Evolutionary conservation across 1,140 invertebrate species (phyloP).

Genomic region (Bombus breviceps): DNA sequence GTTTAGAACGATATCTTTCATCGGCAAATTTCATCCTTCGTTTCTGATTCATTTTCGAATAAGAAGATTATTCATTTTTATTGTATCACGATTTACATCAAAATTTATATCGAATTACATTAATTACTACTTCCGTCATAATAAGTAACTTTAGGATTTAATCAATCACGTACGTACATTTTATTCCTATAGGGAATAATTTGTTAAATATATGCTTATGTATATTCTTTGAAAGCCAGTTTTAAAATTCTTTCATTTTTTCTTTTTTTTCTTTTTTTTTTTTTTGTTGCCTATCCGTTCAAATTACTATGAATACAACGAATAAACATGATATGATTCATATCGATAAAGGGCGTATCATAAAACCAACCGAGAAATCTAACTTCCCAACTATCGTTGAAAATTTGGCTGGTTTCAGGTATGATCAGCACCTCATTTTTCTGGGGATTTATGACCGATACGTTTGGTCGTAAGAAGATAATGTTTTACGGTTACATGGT

Average conservation of each 20-base stretch:
- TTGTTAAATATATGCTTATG: neutral
- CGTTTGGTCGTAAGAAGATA: slow-evolving; percentile 84
- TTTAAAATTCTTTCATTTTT: neutral
- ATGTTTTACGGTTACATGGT: slow-evolving; percentile 83
- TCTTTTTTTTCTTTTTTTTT: neutral
- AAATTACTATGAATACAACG: neutral
- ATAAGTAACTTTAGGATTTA: neutral
- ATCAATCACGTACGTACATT: neutral
- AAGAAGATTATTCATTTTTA: neutral
- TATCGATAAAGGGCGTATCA: neutral
- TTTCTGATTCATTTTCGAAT: neutral
- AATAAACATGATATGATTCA: neutral
- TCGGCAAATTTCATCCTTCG: neutral
- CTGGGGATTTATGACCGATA: slow-evolving; percentile 90
- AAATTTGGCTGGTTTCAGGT: slow-evolving; percentile 76
- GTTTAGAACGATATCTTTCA: neutral
- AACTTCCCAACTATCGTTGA: neutral
- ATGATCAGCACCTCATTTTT: slow-evolving; percentile 84
- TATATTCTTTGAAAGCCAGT: neutral
- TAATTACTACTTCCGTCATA: neutral
- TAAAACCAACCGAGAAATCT: neutral
- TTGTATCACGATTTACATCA: neutral
- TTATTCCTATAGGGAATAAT: neutral
- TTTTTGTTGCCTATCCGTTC: neutral
- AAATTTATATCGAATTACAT: neutral